A percentile compares a stretch with the other conserved stretches of the same genome.
These are phyloP conservation scores for Lycopodina hypogea DNA, from an alignment of 37 sponge, comb jelly and placozoan species.

Conservation along the genomic window DNA sequence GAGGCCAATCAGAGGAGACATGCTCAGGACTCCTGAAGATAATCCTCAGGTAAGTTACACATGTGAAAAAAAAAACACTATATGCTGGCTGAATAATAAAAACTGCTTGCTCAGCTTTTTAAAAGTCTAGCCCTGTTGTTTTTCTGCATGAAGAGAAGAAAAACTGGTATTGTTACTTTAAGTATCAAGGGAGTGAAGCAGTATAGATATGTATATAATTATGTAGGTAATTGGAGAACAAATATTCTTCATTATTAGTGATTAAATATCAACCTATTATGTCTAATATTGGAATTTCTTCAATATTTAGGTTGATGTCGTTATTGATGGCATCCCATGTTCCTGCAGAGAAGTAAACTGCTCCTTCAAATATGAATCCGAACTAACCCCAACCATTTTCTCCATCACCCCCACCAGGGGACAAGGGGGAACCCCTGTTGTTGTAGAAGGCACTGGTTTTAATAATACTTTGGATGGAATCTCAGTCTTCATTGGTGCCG, in stretches of 20 bases:
- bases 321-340: conserved; percentile 70
- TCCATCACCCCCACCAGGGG: conserved; percentile 26
- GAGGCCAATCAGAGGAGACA: conserved; percentile 74
- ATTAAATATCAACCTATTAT: no score
- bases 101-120: no score
- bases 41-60: conserved; percentile 66
- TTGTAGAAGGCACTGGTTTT: conserved; percentile 73
- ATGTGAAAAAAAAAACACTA: no score
- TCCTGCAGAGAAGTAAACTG: conserved; percentile 64
- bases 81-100: no score
- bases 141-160: no score
- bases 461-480: conserved; percentile 12
- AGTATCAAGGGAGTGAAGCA: no score
- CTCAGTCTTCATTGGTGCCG: conserved; percentile 34
- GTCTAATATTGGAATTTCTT: no score
- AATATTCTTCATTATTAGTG: no score
- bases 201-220: no score
- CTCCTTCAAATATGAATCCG: conserved; percentile 30
- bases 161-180: no score
- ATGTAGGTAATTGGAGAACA: no score
- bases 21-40: conserved; percentile 57
- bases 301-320: conserved; percentile 80
- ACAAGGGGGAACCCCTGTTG: conserved; percentile 69
- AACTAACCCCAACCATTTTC: conserved; percentile 32
- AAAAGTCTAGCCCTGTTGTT: no score